Evolutionary conservation across 2,797 vertebrate species (phyloP), one percentile per base, ranked within the genome.

Genomic region (Pelodytes ibericus): DNA sequence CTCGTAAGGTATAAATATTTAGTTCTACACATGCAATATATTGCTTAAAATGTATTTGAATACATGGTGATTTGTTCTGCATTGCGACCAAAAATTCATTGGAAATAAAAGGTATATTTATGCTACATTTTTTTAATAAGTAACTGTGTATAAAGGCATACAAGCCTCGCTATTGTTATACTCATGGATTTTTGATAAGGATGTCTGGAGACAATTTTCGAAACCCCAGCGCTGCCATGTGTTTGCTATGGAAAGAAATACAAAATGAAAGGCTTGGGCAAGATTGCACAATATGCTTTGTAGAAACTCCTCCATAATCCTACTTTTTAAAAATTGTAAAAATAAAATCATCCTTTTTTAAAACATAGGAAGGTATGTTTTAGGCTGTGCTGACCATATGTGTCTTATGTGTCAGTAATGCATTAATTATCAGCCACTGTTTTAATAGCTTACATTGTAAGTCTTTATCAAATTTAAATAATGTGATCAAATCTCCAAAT

Each of bases 401-500:
- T 56, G 9, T 9, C 33, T 20, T 41, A 59, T 67, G 74, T 69
- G 74, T 69, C 57, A 26, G 29, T 67, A 22, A 62, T 60, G 18
- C 5, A 36, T 39, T 57, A 33, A 62, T 68, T 61, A 68, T 56
- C 18, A 39, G 26, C 60, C 70, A 7, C 26, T 62, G 51, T 62
- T 68, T 29, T 69, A 69, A 53, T 11, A 76, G 66, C 39, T 63
- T 41, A 63, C 18, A 56, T 36, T 24, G 15, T 70, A 70, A 69
- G 44, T 2, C 24, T 30, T 16, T 56, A 56, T 70, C 58, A 62
- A 22, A 53, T 56, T 68, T 62, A 69, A 75, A 68, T 60, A 75
- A 69, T 75, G 25, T 62, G 36, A 22, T 24, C 4, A 69, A 61
- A 75, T 69, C 65, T 49, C 58, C 7, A 68, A 69, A 76, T 70